A percentile compares a stretch with the other conserved stretches of the same genome.
These are phyloP conservation scores for Trichechus manatus DNA, from an alignment of 2,113 vertebrate species.

Conservation along the genomic window DNA sequence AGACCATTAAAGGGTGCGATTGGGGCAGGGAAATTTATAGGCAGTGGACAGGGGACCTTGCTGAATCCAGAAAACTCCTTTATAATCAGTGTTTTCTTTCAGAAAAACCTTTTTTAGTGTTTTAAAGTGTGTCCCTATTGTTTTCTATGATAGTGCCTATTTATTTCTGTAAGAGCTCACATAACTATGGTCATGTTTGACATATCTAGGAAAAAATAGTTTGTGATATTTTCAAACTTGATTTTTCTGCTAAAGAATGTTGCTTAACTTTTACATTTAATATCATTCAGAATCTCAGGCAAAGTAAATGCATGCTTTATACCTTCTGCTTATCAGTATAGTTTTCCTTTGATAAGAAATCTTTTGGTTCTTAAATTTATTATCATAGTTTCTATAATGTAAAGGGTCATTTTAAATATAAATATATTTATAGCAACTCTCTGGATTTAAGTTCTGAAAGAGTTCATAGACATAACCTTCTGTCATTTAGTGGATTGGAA, in stretches of 20 bases:
- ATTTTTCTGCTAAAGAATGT: slow-evolving; percentile 32
- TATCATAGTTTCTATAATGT: slow-evolving; percentile 22
- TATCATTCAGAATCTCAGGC: slow-evolving; percentile 28
- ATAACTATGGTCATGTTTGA: not conserved
- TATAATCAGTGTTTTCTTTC: not conserved
- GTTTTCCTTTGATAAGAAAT: slow-evolving; percentile 1
- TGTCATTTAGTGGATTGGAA: not conserved
- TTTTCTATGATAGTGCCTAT: slow-evolving; percentile 18
- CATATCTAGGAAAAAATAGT: not conserved
- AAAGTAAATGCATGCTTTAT: slow-evolving; percentile 9
- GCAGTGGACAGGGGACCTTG: not conserved
- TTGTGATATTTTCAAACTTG: slow-evolving; percentile 25
- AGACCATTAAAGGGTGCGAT: not conserved
- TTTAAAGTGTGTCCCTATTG: not conserved
- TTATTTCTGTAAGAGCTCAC: slow-evolving; percentile 12
- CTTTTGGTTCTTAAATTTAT: slow-evolving; percentile 37
- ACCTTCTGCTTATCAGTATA: not conserved
- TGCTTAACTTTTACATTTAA: slow-evolving; percentile 5
- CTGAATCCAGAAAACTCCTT: not conserved
- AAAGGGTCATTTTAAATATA: not conserved
- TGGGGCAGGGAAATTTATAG: not conserved
- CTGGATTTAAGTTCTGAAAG: slow-evolving; percentile 17
- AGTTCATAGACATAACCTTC: not conserved
- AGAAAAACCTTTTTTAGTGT: not conserved
- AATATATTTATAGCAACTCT: slow-evolving; percentile 36